Evolutionary conservation across 2,113 vertebrate genomes (phyloP), one percentile per base, ranked within the genome.

Genomic region (Onychostoma macrolepis): DNA sequence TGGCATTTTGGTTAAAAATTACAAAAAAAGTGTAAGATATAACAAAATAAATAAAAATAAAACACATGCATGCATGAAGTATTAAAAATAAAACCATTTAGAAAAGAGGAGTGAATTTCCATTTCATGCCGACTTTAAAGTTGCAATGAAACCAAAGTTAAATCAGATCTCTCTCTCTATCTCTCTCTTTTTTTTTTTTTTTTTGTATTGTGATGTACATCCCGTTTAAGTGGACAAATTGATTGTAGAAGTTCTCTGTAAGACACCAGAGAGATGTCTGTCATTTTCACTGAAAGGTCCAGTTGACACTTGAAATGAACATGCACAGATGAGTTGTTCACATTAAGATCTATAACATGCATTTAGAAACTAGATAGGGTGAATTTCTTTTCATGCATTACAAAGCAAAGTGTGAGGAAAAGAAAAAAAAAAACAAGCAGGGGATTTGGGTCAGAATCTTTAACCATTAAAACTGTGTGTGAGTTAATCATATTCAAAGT

Each of bases 401-500:
- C 50, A 6, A 53, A 58, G 12, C 33, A 13, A 48, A 80, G 33
- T 71, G 45, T 26, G 24, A 50, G 43, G 36, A 30, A 74, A 48
- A 82, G 38, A 21, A 72, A 21, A 30, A 43, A 33, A 33, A 61
- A 76, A 48, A 53, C 21, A 30, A 79, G 43, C 65, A 43, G 53
- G 11, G 24, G 53, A 65, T 65, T 65, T 26, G 15, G 61, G 74
- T 86, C 72, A 85, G 45, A 84, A 50, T 33, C n/a, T 83, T 83
- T 80, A 84, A 75, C 74, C 75, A 87, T 71, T 77, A 56, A 67
- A 85, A 61, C 9, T 45, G 33, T 28, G 21, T 24, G 71, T 43
- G 74, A 83, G 67, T 28, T 93, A 93, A 93, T 92, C 88, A 91
- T 90, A 93, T 92, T 90, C 89, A n/a, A 36, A 71, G 58, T 83